Evolutionary conservation across 2,888 invertebrate species (phyloP).

Genomic region (Tetragonisca angustula): DNA sequence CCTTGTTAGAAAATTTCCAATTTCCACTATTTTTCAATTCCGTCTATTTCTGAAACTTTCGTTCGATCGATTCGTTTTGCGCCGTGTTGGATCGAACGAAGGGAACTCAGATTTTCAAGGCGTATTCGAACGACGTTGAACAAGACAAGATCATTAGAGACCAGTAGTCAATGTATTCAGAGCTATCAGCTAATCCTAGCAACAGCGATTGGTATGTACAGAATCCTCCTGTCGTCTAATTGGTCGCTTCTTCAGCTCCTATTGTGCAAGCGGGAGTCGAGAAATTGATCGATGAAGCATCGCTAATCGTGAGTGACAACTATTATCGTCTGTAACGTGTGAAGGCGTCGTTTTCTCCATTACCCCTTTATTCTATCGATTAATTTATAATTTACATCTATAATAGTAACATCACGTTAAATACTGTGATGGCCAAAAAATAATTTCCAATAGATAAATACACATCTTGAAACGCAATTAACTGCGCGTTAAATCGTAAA

Average conservation of each 20-base stretch:
- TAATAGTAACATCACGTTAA: too few species aligned
- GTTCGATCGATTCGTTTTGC: not conserved
- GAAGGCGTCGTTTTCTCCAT: not conserved
- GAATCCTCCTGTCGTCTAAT: conserved; percentile 44
- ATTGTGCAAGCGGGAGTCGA: conserved; percentile 29
- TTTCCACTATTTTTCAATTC: not conserved
- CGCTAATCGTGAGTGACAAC: not conserved
- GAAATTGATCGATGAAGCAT: conserved; percentile 27
- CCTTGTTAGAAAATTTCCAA: too few species aligned
- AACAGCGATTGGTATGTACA: conserved; percentile 41
- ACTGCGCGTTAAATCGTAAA: too few species aligned
- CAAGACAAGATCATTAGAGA: conserved; percentile 43
- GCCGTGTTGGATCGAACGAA: not conserved
- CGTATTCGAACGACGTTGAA: conserved; percentile 29
- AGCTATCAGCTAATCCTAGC: conserved; percentile 43
- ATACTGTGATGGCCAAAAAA: too few species aligned
- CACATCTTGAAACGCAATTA: too few species aligned
- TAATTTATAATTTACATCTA: too few species aligned
- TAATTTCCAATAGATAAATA: too few species aligned
- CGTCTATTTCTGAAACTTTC: not conserved
- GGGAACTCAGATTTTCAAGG: conserved; percentile 36
- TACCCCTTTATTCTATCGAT: not conserved
- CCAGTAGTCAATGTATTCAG: conserved; percentile 44
- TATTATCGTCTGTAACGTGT: not conserved
- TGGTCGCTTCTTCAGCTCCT: conserved; percentile 36